These are phyloP conservation scores for Chrysoperla carnea DNA, from an alignment of 1,140 invertebrate genomes.

Conservation along the genomic window DNA sequence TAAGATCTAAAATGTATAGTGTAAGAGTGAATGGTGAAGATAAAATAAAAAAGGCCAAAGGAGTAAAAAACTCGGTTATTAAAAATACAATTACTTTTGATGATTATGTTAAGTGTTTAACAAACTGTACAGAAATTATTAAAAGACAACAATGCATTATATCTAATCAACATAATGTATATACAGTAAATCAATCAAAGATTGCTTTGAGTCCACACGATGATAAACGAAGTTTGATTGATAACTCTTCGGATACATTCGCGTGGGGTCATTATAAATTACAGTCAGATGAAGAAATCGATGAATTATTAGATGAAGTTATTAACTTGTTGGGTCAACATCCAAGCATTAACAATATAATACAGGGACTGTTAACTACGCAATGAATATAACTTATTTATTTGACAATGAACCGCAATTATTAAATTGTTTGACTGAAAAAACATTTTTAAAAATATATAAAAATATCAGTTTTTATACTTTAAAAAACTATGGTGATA, in stretches of 20 bases:
- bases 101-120: constrained; percentile 8
- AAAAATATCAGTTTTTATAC: no score
- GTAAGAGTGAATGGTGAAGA: constrained; percentile 7
- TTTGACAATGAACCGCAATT: no score
- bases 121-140: constrained; percentile 1
- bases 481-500: no score
- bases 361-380: no score
- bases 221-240: constrained; percentile 8
- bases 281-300: neutral
- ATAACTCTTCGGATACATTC: constrained; percentile 5
- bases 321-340: no score
- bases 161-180: constrained; percentile 9
- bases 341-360: no score
- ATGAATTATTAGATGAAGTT: no score
- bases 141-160: no score
- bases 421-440: no score
- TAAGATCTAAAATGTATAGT: constrained; percentile 22
- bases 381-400: no score
- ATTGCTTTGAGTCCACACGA: constrained; percentile 10
- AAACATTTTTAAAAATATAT: no score
- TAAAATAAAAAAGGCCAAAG: constrained; percentile 10
- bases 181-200: constrained; percentile 8
- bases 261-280: constrained; percentile 9
- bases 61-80: constrained; percentile 9
- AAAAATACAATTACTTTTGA: constrained; percentile 5